Percentiles rank a stretch among this genome's conserved stretches.
Evolutionary conservation across 2,888 invertebrate species (phyloP).

Genomic region (Ectemnius continuus): DNA sequence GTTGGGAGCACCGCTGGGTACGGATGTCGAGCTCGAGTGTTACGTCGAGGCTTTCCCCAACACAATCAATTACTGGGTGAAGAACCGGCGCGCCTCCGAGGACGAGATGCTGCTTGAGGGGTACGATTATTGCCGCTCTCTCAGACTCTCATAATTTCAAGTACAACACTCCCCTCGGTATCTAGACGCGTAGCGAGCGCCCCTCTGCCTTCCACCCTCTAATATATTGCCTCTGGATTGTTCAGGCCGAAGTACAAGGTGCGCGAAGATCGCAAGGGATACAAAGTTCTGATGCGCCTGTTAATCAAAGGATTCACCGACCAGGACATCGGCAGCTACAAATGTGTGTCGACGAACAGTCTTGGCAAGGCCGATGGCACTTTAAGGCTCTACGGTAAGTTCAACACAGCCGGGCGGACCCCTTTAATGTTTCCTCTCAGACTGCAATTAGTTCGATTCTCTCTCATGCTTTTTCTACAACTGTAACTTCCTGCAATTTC

Average conservation of each 20-base stretch:
- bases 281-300: conserved; percentile 88
- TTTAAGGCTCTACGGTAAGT: conserved; percentile 85
- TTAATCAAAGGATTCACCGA: conserved; percentile 82
- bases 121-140: conserved; percentile 56
- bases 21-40: conserved; percentile 91
- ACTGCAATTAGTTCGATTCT: not conserved
- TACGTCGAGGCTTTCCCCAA: conserved; percentile 92
- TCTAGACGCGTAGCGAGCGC: not conserved
- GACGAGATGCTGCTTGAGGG: conserved; percentile 72
- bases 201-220: not conserved
- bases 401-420: not conserved
- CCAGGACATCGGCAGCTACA: conserved; percentile 86
- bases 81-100: conserved; percentile 78
- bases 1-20: conserved; percentile 91
- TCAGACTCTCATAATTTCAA: not conserved
- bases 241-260: conserved; percentile 87
- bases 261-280: conserved; percentile 84
- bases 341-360: conserved; percentile 89
- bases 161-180: not conserved
- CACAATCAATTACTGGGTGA: conserved; percentile 89
- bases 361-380: conserved; percentile 88
- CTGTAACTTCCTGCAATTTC: too few relatives aligned
- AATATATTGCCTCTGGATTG: conserved; percentile 11
- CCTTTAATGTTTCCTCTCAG: not conserved
- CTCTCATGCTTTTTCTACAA: too few relatives aligned